Base-by-base conservation (phyloP, 2,797 vertebrate species). In the Dallia pectoralis region DNA sequence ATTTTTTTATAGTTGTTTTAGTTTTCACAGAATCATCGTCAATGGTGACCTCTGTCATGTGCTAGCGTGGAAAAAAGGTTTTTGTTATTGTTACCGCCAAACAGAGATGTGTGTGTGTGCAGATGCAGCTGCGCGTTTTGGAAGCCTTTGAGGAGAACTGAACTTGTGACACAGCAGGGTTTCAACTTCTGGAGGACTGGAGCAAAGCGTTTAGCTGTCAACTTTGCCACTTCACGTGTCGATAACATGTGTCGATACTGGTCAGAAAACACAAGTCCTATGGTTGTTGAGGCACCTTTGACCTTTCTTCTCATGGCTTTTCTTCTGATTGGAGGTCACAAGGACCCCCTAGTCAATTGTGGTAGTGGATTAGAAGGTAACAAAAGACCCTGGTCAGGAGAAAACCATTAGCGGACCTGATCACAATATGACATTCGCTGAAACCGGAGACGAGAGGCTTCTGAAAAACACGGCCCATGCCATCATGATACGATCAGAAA, bases 61-160 rank as follows among this genome's bases (percentile, higher is more conserved):
- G 40, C 3, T 9, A 44, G 11, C 5, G 40, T 12, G 40, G 40
- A 44, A 44, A 44, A 3, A 0, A 44, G 2, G 40, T 71, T 69
- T 80, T 53, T 59, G 22, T 56, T 56, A 3, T 53, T n/a, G 49
- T 53, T 36, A 69, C 71, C 64, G n/a, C n/a, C 66, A 67, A 44
- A 12, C 27, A 83, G 62, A 30, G 74, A 47, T 69, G 29, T 29
- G 67, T 49, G 40, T 47, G 66, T 47, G 40, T 67, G 33, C 5
- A 12, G 40, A 12, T 44, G 40, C 40, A 44, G 14, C 12, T 14
- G 40, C 12, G 1, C 1, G 40, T 1, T 14, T 11, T 44, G 5
- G 40, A 44, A 44, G 40, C 40, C 9, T 25, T 59, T 25, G 12
- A 19, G 22, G 53, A 59, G 12, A 59, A 27, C 53, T 25, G 22